These are phyloP conservation scores for Drosophila kohkoa DNA, from an alignment of 1,140 invertebrate genomes.

Conservation along the genomic window DNA sequence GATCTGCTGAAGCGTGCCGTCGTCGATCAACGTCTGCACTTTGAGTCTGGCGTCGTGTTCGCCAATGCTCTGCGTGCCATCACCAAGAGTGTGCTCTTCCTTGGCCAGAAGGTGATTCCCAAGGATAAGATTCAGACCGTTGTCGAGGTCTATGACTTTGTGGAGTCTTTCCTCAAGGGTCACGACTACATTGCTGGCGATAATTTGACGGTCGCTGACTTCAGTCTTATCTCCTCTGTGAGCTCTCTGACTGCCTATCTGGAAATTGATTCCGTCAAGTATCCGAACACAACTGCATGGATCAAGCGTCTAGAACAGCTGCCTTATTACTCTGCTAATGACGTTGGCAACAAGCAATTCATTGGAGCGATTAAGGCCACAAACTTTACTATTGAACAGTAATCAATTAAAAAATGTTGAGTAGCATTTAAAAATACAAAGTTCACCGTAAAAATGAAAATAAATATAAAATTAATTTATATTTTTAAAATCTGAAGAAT, in stretches of 20 bases:
- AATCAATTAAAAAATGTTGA: not conserved
- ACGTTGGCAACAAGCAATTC: slow-evolving; percentile 28
- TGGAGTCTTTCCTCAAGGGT: slow-evolving; percentile 85
- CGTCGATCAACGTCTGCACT: slow-evolving; percentile 87
- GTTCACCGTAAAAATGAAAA: no score
- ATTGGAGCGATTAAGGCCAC: slow-evolving; percentile 80
- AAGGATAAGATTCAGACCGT: slow-evolving; percentile 68
- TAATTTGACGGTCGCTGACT: slow-evolving; percentile 87
- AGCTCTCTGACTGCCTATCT: slow-evolving; percentile 66
- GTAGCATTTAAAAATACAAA: not conserved
- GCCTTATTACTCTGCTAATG: slow-evolving; percentile 70
- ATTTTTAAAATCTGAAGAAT: no score
- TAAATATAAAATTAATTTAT: no score
- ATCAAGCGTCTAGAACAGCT: slow-evolving; percentile 50
- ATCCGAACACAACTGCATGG: slow-evolving; percentile 61
- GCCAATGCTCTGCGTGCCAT: slow-evolving; percentile 84
- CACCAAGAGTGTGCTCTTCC: slow-evolving; percentile 85
- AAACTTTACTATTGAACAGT: slow-evolving; percentile 10
- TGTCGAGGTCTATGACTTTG: slow-evolving; percentile 83
- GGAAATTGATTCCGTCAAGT: slow-evolving; percentile 66
- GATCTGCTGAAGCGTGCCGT: slow-evolving; percentile 85
- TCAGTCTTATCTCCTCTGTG: slow-evolving; percentile 80
- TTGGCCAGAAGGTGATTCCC: slow-evolving; percentile 47
- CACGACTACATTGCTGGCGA: slow-evolving; percentile 85
- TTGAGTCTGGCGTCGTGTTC: slow-evolving; percentile 87